Conservation (phyloP, 2,888 invertebrate species). For the Halocaridina rubra region DNA sequence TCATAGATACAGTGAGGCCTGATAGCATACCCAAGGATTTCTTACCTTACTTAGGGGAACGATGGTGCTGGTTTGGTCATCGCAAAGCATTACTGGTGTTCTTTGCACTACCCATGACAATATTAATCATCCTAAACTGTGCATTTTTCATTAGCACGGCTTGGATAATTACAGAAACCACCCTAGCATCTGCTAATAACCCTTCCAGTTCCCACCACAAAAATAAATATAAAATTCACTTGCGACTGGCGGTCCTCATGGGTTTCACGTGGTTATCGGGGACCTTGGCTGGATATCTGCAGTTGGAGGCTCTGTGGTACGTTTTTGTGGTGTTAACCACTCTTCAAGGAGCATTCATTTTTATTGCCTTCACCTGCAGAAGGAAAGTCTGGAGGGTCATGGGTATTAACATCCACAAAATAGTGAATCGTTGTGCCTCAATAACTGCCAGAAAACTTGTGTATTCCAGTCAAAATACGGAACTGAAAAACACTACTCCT, state of each 20-base stretch:
- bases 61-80: constrained; percentile 72
- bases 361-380: constrained; percentile 71
- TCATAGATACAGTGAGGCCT: constrained; percentile 15
- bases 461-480: neutral
- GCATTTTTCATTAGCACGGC: constrained; percentile 69
- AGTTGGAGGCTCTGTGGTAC: constrained; percentile 69
- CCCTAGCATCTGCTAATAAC: constrained; percentile 20
- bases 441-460: too few relatives aligned
- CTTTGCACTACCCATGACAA: constrained; percentile 70
- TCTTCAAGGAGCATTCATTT: constrained; percentile 71
- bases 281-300: constrained; percentile 69
- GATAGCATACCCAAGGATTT: neutral
- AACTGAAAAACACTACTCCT: neutral
- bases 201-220: neutral
- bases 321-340: constrained; percentile 71
- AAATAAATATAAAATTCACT: constrained; percentile 67
- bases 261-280: constrained; percentile 71
- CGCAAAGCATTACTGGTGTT: constrained; percentile 70
- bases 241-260: constrained; percentile 70
- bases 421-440: too few relatives aligned
- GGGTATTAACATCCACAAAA: neutral
- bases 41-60: constrained; percentile 31
- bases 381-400: constrained; percentile 67
- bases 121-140: constrained; percentile 69
- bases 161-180: constrained; percentile 68